Base-by-base conservation (phyloP, 2,888 invertebrate genomes). In the Heliconius charithonia region DNA sequence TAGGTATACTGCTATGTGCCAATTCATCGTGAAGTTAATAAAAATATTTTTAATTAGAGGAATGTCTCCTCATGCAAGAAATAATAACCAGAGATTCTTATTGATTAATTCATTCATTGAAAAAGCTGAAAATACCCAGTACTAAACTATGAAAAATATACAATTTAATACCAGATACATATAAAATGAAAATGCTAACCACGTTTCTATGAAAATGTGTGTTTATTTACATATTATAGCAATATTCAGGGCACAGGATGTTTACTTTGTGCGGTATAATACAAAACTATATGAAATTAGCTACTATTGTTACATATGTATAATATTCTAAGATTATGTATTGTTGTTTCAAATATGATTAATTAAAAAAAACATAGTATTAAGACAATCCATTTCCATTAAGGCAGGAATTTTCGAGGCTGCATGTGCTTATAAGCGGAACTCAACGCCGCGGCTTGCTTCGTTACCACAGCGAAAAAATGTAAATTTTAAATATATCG, bases 231-330 rank as follows among this genome's bases (percentile, higher is more conserved):
- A 63, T 27, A 63, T 63, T 63, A 41, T 41, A 41, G 41, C 37
- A 41, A 67, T 37, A 67, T 67, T 67, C 16, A 67, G 67, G 41
- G 67, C 67, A 41, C 41, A 67, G 67, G 67, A 67, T 67, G 67
- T 67, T 67, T 67, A 67, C 41, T 25, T 67, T 67, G n/a, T 25
- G 41, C 67, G 37, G 67, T 16, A 41, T n/a, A 16, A 67, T 41
- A 37, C 41, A 41, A 67, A 12, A 41, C 0, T 6, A 67, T 67
- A 67, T 67, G 25, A 67, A 32, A 67, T 41, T 67, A 2, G 41
- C 37, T 67, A 25, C 19, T 29, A 63, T 27, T 16, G 27, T 27
- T 27, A 16, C 16, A 63, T 63, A 27, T 63, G 7, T 63, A 29
- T 63, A 16, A 16, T 63, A 62, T 25, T 25, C 2, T 16, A 27